Percentiles rank a stretch among this genome's conserved stretches.
phyloP scores from a whole-genome alignment of 2,797 vertebrate species.

The Chelidonichthys spinosus region DNA sequence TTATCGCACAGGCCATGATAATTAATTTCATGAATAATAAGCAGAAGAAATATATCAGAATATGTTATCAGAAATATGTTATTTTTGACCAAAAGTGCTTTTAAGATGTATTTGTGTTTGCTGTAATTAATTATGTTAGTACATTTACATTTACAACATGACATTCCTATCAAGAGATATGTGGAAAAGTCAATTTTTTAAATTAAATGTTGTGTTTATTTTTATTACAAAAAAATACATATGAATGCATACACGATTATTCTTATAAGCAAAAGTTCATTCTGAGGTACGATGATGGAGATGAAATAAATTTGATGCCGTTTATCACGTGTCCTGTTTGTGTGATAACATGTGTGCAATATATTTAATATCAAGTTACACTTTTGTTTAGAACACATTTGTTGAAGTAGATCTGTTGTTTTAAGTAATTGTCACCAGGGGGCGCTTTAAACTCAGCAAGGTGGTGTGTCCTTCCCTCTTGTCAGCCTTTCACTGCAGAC shows the following conservation, averaged over 20 bases:
- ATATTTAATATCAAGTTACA: not conserved
- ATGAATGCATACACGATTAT: slow-evolving; percentile 28
- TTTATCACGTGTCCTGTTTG: slow-evolving; percentile 27
- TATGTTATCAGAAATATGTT: slow-evolving; percentile 49
- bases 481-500: not conserved
- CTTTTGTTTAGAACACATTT: not conserved
- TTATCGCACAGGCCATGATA: slow-evolving; percentile 30
- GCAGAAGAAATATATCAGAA: slow-evolving; percentile 41
- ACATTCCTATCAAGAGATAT: slow-evolving; percentile 38
- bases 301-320: slow-evolving; percentile 66
- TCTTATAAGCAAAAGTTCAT: slow-evolving; percentile 27
- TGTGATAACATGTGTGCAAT: not conserved
- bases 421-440: slow-evolving; percentile 16
- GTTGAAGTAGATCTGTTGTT: not conserved
- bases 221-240: slow-evolving; percentile 47
- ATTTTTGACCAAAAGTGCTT: slow-evolving; percentile 50
- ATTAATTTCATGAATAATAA: slow-evolving; percentile 42
- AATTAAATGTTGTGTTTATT: slow-evolving; percentile 37
- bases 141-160: slow-evolving; percentile 23
- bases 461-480: not conserved
- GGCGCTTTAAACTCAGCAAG: not conserved
- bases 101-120: slow-evolving; percentile 25
- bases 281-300: slow-evolving; percentile 32
- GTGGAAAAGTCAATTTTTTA: slow-evolving; percentile 14
- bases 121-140: slow-evolving; percentile 41